Base-by-base conservation (phyloP, 1,140 invertebrate species). In the Cardiocondyla obscurior region DNA sequence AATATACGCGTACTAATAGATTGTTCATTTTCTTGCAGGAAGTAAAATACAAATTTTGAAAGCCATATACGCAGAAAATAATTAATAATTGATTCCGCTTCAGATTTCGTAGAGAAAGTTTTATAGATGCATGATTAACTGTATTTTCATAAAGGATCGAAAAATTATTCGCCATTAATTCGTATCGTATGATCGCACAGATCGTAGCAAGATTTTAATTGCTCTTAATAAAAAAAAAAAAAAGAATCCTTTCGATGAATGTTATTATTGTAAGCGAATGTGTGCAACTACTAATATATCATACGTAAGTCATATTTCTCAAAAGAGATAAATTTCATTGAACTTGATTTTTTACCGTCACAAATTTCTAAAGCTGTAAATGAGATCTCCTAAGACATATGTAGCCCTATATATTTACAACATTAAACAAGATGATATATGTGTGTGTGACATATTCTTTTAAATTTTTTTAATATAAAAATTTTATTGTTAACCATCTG, bases 201-300 rank as follows among this genome's bases (percentile, higher is more conserved):
- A 22, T 74, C 7, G 12, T 30, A 30, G 8, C 25, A 33, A 14
- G 10, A 33, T 58, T 57, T 62, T 33, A 7, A 60, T 44, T 12
- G 53, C 6, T 58, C 33, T 73, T 33, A n/a, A 60, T 25, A 62
- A 49, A 46, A 46, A 7, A 73, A 5, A 3, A 10, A 62, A 46
- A 46, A 7, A 73, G 10, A 3, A 10, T 49, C 12, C n/a, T 33
- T 74, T 49, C 19, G 30, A 58, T 74, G 19, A 33, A 33, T 74
- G n/a, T 74, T 14, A 44, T 74, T 4, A 19, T 12, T 74, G 28
- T 60, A 62, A 74, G 16, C 58, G 62, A 74, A 7, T 74, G 55
- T 57, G 16, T 74, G 42, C 49, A 70, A 51, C n/a, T 74, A 62
- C 44, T 74, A 62, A 46, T 44, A 28, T 74, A 74, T 74, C 28